Evolutionary conservation across 2,797 vertebrate species (phyloP), one percentile per base, ranked within the genome.

Genomic region (Prunella strophiata): DNA sequence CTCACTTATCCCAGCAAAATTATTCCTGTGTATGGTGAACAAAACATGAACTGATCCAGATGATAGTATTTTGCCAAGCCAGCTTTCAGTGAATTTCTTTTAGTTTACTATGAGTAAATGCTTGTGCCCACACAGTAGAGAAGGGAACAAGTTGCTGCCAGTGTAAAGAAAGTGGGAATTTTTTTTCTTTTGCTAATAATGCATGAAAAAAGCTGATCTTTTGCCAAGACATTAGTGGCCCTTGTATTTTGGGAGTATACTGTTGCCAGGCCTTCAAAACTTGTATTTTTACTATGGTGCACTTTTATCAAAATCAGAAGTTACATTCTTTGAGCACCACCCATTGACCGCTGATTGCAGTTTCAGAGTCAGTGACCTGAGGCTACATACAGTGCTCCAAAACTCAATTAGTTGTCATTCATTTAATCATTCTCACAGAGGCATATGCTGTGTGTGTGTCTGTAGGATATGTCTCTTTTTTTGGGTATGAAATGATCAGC

Each of bases 61-160:
- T 79, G 67, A 86, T 30, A 75, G 65, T 87, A 34, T 82, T 94
- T 95, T 91, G 26, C 59, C 45, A 74, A 91, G 51, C 36, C 67
- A 42, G 20, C 54, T 96, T 92, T 79, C 29, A 67, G 6, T 79
- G 26, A 70, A 13, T 95, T 96, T 95, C 32, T 84, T 51, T 78
- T 1, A 1, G 36, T 85, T 96, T 95, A 76, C 78, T 92, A 10
- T 59, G 63, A 77, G 77, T 78, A 90, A 81, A 86, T 82, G 66
- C 63, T 86, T 93, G 59, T 95, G 80, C 87, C 50, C 58, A 63
- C 86, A 66, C 62, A 75, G 51, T 15, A 65, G 83, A 90, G 73
- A 78, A n/a, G n/a, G 77, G 63, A 68, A 61, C 17, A 81, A 81
- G 16, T 86, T 90, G 62, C 54, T 91, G 62, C 55, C 36, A 73